Base-by-base conservation (phyloP, 2,797 vertebrate species). In the Channa striata region DNA sequence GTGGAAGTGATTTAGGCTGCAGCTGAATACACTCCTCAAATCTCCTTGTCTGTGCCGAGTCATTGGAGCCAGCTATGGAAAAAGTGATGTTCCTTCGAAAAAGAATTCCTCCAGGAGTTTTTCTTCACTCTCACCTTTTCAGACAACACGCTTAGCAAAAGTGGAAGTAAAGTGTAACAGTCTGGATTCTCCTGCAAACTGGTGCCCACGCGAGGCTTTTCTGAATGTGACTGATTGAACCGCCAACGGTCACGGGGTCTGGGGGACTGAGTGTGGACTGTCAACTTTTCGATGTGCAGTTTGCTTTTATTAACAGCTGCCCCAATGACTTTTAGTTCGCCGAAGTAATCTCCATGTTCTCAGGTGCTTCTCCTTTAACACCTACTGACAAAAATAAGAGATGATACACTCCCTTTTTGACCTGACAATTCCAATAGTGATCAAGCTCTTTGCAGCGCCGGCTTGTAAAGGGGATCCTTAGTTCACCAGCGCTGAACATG, bases 21-120 rank as follows among this genome's bases (percentile, higher is more conserved):
- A 89, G 81, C 78, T 74, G 81, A 87, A 85, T 68, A 78, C 87
- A 86, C 90, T 94, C 89, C 90, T 93, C 88, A 86, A 88, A 87
- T 86, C 74, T 80, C 83, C 12, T 8, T 33, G 19, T 74, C 80
- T 49, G 49, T 82, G 70, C 78, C 65, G 59, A 84, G 82, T 73
- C 49, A 64, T 20, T 44, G 48, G 59, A 80, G 81, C 72, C 66
- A 61, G 59, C 72, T 49, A 51, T 48, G 78, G 76, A 81, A 83
- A 91, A 82, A 78, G 34, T 16, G 78, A 79, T 69, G 64, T 80
- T 81, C 78, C 80, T 73, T 33, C 81, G 79, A 68, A 77, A 86
- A 78, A 23, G 0, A 37, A 76, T 72, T 79, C 72, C 74, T 80
- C 80, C 66, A 57, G 52, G 49, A 4, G 6, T 62, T 60, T 60